Conservation (phyloP, 2,888 invertebrate genomes). For the Rhabditoides inermis region DNA sequence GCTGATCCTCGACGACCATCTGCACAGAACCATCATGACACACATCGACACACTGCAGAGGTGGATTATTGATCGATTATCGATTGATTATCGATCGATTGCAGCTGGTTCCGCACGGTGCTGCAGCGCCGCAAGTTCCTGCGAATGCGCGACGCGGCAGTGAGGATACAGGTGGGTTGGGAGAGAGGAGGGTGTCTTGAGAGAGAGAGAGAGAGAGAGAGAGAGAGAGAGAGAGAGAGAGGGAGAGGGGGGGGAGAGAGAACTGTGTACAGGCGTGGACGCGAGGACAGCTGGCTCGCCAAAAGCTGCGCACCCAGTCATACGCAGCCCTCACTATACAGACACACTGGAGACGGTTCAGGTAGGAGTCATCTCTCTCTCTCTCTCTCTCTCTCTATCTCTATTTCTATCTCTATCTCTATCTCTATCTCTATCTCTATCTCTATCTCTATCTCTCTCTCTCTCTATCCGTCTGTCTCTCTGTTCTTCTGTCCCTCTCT, state of each 20-base stretch:
- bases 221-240: too few species aligned
- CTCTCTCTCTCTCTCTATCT: too few species aligned
- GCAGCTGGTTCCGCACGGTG: slow-evolving; percentile 71
- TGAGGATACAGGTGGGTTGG: slow-evolving; percentile 64
- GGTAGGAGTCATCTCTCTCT: too few species aligned
- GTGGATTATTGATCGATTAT: slow-evolving; percentile 58
- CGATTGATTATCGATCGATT: neutral
- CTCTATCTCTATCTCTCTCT: too few species aligned
- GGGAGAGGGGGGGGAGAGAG: too few species aligned
- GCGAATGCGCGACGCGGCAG: slow-evolving; percentile 66
- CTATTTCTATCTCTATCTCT: too few species aligned
- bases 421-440: too few species aligned
- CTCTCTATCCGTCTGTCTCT: too few species aligned
- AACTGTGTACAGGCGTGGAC: slow-evolving; percentile 68
- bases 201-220: too few species aligned
- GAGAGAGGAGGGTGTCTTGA: too few species aligned
- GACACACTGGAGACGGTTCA: slow-evolving; percentile 70
- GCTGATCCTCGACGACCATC: slow-evolving; percentile 76
- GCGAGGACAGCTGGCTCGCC: slow-evolving; percentile 64
- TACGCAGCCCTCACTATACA: slow-evolving; percentile 66
- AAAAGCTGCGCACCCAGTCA: slow-evolving; percentile 53
- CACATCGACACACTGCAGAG: slow-evolving; percentile 82
- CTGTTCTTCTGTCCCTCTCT: too few species aligned
- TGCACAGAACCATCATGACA: slow-evolving; percentile 86
- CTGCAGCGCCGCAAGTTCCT: slow-evolving; percentile 72